Conservation (phyloP, 2,113 vertebrate genomes). For the Orientallactaga bullata region DNA sequence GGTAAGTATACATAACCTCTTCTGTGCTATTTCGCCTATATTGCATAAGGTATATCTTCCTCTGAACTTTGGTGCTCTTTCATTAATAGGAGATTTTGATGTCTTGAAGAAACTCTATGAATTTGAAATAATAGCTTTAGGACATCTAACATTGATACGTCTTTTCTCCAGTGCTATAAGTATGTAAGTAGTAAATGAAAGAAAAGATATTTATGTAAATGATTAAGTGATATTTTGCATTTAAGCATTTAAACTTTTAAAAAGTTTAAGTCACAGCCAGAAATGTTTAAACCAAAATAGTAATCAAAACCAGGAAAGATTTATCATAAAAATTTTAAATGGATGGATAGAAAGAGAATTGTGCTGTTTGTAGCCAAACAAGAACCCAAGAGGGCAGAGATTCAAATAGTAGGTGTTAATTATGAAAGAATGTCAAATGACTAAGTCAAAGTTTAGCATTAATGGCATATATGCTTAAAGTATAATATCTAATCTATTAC, state of each 20-base stretch:
- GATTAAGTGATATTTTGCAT: background rate
- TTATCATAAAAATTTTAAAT: conserved; percentile 21
- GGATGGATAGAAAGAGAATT: background rate
- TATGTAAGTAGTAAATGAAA: background rate
- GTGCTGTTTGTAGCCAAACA: background rate
- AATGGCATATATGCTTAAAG: background rate
- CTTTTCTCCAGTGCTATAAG: background rate
- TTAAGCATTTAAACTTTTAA: conserved; percentile 1
- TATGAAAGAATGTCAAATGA: background rate
- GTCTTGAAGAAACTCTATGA: background rate
- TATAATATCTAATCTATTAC: background rate
- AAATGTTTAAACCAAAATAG: conserved; percentile 31
- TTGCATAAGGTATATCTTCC: background rate
- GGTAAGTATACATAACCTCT: background rate
- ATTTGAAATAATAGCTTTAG: background rate
- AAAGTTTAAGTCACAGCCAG: background rate
- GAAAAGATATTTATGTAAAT: conserved; percentile 11
- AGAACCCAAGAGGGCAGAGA: background rate
- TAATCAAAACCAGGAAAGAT: background rate
- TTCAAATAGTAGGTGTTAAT: conserved; percentile 10
- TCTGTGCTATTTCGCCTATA: background rate
- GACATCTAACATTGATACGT: background rate
- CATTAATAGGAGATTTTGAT: background rate
- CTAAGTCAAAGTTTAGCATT: background rate
- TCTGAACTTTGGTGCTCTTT: conserved; percentile 35